These are phyloP conservation scores for Cephalopholis sonnerati DNA, from an alignment of 2,113 vertebrate genomes.

Conservation along the genomic window DNA sequence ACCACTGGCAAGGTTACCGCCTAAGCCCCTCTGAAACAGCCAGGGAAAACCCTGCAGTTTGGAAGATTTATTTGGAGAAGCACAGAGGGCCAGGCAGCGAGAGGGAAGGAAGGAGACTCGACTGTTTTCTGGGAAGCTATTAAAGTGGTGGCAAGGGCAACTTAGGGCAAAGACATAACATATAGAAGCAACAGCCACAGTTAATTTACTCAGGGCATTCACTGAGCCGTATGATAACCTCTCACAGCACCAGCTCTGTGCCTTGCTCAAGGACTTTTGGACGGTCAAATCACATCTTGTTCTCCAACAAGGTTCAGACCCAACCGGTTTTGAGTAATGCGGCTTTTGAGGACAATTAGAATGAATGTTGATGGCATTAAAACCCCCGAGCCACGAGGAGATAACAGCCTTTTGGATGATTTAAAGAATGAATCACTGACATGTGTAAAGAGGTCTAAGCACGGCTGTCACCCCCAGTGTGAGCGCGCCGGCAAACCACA, in stretches of 20 bases:
- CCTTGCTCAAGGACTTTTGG: constrained; percentile 4
- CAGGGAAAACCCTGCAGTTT: neutral
- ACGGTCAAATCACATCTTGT: neutral
- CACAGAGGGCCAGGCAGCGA: neutral
- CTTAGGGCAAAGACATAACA: neutral
- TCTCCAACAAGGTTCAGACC: neutral
- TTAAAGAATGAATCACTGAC: constrained; percentile 3
- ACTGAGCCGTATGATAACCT: neutral
- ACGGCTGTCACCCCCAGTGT: neutral
- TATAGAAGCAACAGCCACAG: neutral
- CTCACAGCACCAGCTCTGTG: neutral
- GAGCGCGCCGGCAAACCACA: neutral
- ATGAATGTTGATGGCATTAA: constrained; percentile 7
- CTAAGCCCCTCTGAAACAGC: neutral
- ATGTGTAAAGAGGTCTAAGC: neutral
- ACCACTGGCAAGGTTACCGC: constrained; percentile 33
- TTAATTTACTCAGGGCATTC: neutral
- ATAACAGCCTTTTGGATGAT: neutral
- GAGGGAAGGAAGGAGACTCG: neutral
- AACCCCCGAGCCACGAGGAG: neutral
- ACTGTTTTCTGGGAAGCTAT: constrained; percentile 5
- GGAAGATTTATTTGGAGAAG: constrained; percentile 13
- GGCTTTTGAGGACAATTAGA: constrained; percentile 4
- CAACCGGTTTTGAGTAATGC: neutral
- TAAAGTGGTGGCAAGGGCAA: constrained; percentile 27